These are phyloP conservation scores for Brachyistius frenatus DNA, from an alignment of 2,113 vertebrate species.

Conservation along the genomic window DNA sequence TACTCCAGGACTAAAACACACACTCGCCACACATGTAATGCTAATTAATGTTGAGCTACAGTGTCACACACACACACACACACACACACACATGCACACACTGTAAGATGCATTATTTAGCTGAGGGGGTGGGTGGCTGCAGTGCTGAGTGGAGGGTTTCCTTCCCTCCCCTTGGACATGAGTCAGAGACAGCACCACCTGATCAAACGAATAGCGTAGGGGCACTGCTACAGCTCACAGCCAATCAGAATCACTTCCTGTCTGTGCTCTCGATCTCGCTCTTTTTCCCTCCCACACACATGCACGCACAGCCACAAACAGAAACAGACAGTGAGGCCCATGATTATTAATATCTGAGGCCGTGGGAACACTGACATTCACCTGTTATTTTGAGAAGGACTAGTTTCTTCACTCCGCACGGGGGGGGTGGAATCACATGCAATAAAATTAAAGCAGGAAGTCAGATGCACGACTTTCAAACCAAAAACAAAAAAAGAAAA, in stretches of 20 bases:
- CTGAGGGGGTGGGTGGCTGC: slow-evolving; percentile 19
- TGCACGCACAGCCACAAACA: not conserved
- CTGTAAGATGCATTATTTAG: slow-evolving; percentile 17
- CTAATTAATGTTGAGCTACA: not conserved
- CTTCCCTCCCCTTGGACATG: slow-evolving; percentile 45
- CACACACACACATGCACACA: slow-evolving; percentile 18
- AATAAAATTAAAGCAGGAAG: not conserved
- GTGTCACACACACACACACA: not conserved
- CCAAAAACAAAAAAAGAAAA: too few species aligned
- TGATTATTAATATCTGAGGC: slow-evolving; percentile 26
- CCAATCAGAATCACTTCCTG: slow-evolving; percentile 60
- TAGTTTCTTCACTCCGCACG: not conserved
- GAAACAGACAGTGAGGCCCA: not conserved
- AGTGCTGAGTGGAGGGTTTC: slow-evolving; percentile 44
- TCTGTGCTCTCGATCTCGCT: not conserved
- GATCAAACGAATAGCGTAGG: not conserved
- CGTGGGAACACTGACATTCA: slow-evolving; percentile 30
- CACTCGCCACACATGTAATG: not conserved
- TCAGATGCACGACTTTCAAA: not conserved
- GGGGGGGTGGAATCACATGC: not conserved
- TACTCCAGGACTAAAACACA: not conserved
- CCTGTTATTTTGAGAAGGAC: not conserved
- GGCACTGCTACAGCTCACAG: slow-evolving; percentile 27
- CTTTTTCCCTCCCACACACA: not conserved
- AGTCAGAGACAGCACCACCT: slow-evolving; percentile 61